These are phyloP conservation scores for Abrostola tripartita DNA, from an alignment of 2,888 invertebrate genomes.

Conservation along the genomic window DNA sequence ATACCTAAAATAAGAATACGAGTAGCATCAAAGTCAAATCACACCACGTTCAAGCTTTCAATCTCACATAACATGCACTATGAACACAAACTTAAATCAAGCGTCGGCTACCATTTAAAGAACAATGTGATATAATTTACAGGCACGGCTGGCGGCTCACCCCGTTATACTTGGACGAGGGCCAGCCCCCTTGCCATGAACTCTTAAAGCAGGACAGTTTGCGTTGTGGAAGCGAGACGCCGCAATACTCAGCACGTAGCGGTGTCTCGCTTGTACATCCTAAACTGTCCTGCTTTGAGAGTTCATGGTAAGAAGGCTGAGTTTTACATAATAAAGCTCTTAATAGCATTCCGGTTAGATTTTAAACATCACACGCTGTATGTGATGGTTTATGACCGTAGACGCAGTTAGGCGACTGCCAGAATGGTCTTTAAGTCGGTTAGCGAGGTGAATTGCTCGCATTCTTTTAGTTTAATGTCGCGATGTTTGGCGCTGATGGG, in stretches of 20 bases:
- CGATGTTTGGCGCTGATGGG: conserved; percentile 2
- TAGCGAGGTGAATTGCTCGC: conserved; percentile 33
- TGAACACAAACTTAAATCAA: conserved; percentile 50
- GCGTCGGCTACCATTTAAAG: conserved; percentile 67
- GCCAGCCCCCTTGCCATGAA: too few relatives aligned
- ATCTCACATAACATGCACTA: conserved; percentile 44
- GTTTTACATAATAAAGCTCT: conserved; percentile 69
- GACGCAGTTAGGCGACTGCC: conserved; percentile 34
- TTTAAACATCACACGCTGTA: conserved; percentile 59
- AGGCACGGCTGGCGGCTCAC: conserved; percentile 58
- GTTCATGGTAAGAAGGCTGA: too few relatives aligned
- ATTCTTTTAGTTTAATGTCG: conserved; percentile 32
- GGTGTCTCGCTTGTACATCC: too few relatives aligned
- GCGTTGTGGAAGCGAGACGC: too few relatives aligned
- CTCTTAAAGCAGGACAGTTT: too few relatives aligned
- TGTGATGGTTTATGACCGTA: conserved; percentile 36
- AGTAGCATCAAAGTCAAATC: too few relatives aligned
- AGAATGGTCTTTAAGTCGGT: conserved; percentile 32
- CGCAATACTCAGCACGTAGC: too few relatives aligned
- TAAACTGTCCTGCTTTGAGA: too few relatives aligned
- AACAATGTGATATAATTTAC: conserved; percentile 74
- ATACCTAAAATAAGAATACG: too few relatives aligned
- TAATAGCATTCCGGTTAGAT: conserved; percentile 63
- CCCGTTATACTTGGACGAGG: conserved; percentile 58
- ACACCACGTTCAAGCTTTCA: neutral